phyloP scores from a whole-genome alignment of 2,888 invertebrate species.

The Prenolepis imparis region DNA sequence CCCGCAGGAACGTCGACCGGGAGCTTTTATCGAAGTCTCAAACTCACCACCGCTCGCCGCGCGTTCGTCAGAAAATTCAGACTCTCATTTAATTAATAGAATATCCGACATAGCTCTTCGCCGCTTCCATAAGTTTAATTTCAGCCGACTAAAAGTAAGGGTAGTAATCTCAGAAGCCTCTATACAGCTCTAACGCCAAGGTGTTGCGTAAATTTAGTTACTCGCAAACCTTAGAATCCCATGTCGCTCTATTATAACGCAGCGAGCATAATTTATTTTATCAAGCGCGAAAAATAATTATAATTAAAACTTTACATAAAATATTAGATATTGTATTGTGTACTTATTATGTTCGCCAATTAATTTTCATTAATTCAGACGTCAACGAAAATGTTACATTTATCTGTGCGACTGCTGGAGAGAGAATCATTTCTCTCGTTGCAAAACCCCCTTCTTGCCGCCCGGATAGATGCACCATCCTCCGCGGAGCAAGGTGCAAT shows the following conservation, averaged over 20 bases:
- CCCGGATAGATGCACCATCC: conserved; percentile 22
- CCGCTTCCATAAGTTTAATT: conserved; percentile 14
- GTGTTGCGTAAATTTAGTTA: neutral
- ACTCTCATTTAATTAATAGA: conserved; percentile 45
- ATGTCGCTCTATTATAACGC: neutral
- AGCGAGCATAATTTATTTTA: neutral
- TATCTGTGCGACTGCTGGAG: neutral
- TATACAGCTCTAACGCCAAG: neutral
- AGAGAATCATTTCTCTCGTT: conserved; percentile 9
- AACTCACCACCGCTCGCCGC: conserved; percentile 7
- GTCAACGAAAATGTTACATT: neutral
- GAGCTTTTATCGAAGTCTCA: conserved; percentile 35
- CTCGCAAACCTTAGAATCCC: neutral
- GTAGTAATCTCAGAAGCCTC: neutral
- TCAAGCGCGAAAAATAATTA: neutral
- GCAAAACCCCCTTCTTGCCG: neutral
- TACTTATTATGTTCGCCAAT: conserved; percentile 1
- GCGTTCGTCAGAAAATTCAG: conserved; percentile 18
- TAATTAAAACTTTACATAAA: conserved; percentile 1
- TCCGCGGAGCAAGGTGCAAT: conserved; percentile 69
- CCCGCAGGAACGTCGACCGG: conserved; percentile 30
- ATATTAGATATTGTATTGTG: too few relatives aligned
- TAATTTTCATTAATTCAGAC: neutral
- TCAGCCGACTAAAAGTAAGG: neutral
- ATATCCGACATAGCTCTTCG: conserved; percentile 4